Evolutionary conservation across 2,888 invertebrate species (phyloP), one percentile per base, ranked within the genome.

Genomic region (Drosophila niveifrons): DNA sequence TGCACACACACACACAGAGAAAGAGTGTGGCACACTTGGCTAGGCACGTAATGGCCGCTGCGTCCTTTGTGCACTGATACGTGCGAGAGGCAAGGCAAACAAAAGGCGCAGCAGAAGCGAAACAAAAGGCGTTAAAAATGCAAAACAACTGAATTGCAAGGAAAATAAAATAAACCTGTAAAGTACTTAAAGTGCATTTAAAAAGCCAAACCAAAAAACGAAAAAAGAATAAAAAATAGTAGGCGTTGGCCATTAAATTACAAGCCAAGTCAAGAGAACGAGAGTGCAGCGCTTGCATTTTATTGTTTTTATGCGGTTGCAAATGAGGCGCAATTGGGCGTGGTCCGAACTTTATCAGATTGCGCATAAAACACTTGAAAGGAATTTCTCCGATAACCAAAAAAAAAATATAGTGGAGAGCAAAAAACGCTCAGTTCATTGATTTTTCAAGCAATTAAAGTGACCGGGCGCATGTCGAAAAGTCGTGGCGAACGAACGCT

Each of bases 1-100:
- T 76, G 79, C 39, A 70, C n/a, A 43, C 44, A 64, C 44, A 69
- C 66, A 75, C 53, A 58, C 53, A 55, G 28, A n/a, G 10, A 29
- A 31, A 18, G 34, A 34, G 46, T 57, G 57, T 47, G 15, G 47
- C 75, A 66, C 84, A 83, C 75, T 82, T 79, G 76, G 81, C 82
- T 88, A 69, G 76, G 82, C 85, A 82, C 88, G 88, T 82, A 82
- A 82, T 82, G 80, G 78, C 75, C 81, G 64, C 67, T 85, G 76
- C 68, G 74, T 56, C 84, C 77, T 89, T 83, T 88, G 87, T 87
- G 84, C 88, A 83, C 61, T 83, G 88, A 83, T 83, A 83, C 88
- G 86, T 86, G 83, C 72, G 65, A 69, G 65, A 36, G 52, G 65
- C 80, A 75, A 78, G 53, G 65, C 80, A 75, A 78, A 79, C 75